These are phyloP conservation scores for Gallinago jamesoni DNA, from an alignment of 2,113 vertebrate species.

Conservation along the genomic window DNA sequence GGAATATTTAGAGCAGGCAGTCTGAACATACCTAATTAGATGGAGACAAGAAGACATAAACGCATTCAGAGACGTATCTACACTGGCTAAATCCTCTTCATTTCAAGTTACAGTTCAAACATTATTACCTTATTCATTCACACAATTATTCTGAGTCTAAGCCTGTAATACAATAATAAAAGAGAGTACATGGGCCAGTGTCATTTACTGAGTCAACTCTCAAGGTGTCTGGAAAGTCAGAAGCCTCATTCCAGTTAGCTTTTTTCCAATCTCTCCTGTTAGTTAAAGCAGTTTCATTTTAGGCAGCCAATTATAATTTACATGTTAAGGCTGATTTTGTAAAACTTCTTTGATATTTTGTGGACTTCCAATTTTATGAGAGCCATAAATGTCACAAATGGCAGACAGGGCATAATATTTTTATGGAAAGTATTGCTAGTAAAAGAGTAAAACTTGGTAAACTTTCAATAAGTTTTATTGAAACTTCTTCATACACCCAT, in stretches of 20 bases:
- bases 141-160: background rate
- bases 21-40: background rate
- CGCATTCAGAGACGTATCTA: background rate
- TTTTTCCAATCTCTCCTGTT: background rate
- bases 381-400: background rate
- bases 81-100: background rate
- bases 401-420: background rate
- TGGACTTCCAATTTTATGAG: constrained; percentile 38
- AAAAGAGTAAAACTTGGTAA: background rate
- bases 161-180: background rate
- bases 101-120: background rate
- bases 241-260: background rate
- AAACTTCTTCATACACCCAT: background rate
- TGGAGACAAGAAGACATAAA: background rate
- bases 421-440: background rate
- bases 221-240: background rate
- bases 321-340: constrained; percentile 35
- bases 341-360: constrained; percentile 44
- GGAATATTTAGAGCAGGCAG: background rate
- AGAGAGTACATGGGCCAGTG: background rate
- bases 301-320: constrained; percentile 3
- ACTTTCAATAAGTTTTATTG: background rate
- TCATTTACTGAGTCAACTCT: background rate
- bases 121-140: background rate
- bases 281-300: constrained; percentile 5